Percentiles rank a stretch among this genome's conserved stretches.
Conservation (phyloP, 2,113 vertebrate genomes). For the Pangasianodon hypophthalmus region DNA sequence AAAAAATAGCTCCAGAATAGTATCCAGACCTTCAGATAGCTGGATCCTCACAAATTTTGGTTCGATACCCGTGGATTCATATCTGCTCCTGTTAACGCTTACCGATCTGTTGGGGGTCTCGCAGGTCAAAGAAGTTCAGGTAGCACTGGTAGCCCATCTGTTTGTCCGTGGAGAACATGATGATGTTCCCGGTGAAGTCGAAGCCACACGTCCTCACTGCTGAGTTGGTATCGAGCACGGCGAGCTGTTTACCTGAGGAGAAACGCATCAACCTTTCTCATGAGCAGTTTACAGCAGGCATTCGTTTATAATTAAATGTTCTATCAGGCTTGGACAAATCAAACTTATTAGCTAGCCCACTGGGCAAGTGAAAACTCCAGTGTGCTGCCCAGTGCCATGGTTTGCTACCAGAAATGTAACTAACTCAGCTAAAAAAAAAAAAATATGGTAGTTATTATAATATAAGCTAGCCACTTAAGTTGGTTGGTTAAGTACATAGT, state of each 20-base stretch:
- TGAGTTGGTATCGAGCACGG: conserved; percentile 89
- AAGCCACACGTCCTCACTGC: conserved; percentile 95
- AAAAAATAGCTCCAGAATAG: no score
- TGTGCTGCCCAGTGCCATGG: no score
- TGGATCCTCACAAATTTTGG: neutral
- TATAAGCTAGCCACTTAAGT: neutral
- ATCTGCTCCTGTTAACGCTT: neutral
- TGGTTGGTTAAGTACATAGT: neutral
- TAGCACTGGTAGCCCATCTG: conserved; percentile 98
- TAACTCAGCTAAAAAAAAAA: neutral
- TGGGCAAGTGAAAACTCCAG: neutral
- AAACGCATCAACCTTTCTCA: neutral
- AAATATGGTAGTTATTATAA: neutral
- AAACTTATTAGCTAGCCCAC: neutral
- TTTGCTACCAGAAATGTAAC: neutral
- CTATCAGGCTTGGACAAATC: neutral
- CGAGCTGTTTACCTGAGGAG: conserved; percentile 88
- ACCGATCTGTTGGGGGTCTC: conserved; percentile 56
- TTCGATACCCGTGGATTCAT: neutral
- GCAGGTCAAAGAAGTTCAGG: conserved; percentile 51
- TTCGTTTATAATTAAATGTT: neutral
- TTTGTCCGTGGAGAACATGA: conserved; percentile 99
- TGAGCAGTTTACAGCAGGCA: neutral
- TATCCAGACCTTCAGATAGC: neutral
- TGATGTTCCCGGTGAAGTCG: conserved; percentile 97